Conservation (phyloP, 2,113 vertebrate species). For the Euleptes europaea region DNA sequence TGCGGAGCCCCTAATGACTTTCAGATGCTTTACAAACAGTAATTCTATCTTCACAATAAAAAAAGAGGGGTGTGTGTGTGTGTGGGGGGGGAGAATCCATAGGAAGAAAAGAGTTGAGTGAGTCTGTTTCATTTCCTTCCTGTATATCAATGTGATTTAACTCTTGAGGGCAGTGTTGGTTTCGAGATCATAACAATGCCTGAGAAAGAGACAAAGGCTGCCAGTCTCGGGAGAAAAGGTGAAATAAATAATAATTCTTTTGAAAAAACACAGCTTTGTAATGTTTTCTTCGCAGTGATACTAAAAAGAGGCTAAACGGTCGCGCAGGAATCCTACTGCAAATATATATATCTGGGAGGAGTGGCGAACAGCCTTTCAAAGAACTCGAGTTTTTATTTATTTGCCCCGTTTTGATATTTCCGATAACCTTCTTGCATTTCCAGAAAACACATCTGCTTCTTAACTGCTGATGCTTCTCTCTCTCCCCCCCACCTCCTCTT, state of each 20-base stretch:
- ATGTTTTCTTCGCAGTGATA: slow-evolving; percentile 31
- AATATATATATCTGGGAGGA: slow-evolving; percentile 33
- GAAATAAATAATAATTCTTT: slow-evolving; percentile 27
- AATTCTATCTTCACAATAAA: slow-evolving; percentile 87
- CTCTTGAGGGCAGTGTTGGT: slow-evolving; percentile 59
- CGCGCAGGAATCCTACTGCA: slow-evolving; percentile 58
- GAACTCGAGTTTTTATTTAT: background rate
- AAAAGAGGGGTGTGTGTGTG: slow-evolving; percentile 57
- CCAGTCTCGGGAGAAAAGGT: slow-evolving; percentile 57
- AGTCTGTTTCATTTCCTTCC: slow-evolving; percentile 82
- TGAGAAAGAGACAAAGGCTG: slow-evolving; percentile 70
- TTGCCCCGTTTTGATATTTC: slow-evolving; percentile 63
- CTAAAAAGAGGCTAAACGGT: slow-evolving; percentile 39
- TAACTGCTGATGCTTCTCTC: slow-evolving; percentile 57
- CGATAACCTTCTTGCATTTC: slow-evolving; percentile 58
- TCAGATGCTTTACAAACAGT: slow-evolving; percentile 93
- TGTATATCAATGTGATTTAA: slow-evolving; percentile 77
- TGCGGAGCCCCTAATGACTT: slow-evolving; percentile 90
- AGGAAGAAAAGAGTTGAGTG: slow-evolving; percentile 77
- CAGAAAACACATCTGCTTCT: slow-evolving; percentile 68
- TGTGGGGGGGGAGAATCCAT: slow-evolving; percentile 50
- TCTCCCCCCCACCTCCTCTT: slow-evolving; percentile 34
- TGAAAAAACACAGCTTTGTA: slow-evolving; percentile 13
- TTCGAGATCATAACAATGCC: slow-evolving; percentile 57
- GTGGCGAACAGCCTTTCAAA: background rate